Percentiles rank a stretch among this genome's conserved stretches.
Evolutionary conservation across 1,140 invertebrate genomes (phyloP).

Genomic region (Parapsyche elsis): DNA sequence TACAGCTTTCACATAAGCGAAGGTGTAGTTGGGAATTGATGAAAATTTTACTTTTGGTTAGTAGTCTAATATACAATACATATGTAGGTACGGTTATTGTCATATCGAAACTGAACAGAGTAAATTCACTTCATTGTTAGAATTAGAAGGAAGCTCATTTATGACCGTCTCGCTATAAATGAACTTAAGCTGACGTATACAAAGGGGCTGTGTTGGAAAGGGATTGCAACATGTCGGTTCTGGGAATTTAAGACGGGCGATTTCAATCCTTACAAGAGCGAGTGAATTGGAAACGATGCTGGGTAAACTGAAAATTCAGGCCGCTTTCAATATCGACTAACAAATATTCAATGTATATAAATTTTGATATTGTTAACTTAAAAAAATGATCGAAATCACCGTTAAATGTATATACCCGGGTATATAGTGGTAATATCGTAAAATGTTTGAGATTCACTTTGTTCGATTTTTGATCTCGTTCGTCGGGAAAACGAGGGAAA

Average conservation of each 20-base stretch:
- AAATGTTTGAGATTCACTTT: neutral
- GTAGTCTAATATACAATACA: too few relatives aligned
- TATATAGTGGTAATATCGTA: neutral
- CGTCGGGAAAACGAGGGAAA: conserved; percentile 4
- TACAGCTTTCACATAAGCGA: too few relatives aligned
- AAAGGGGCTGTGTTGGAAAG: neutral
- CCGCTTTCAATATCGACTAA: neutral
- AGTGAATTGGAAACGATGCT: neutral
- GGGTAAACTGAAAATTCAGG: neutral
- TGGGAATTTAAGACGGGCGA: neutral
- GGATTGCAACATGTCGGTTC: neutral
- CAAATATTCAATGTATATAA: neutral
- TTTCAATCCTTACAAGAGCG: neutral
- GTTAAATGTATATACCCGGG: neutral
- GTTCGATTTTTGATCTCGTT: neutral
- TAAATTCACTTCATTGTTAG: too few relatives aligned
- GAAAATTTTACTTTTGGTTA: too few relatives aligned
- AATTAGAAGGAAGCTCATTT: neutral
- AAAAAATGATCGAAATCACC: too few relatives aligned
- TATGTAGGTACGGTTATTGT: too few relatives aligned
- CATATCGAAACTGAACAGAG: too few relatives aligned
- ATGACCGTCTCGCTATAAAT: neutral
- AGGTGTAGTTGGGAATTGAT: too few relatives aligned
- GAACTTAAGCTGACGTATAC: neutral
- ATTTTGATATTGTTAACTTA: neutral